Conservation (phyloP, 53 echinoderm and acorn worm genomes). For the Echinometra lucunter region DNA sequence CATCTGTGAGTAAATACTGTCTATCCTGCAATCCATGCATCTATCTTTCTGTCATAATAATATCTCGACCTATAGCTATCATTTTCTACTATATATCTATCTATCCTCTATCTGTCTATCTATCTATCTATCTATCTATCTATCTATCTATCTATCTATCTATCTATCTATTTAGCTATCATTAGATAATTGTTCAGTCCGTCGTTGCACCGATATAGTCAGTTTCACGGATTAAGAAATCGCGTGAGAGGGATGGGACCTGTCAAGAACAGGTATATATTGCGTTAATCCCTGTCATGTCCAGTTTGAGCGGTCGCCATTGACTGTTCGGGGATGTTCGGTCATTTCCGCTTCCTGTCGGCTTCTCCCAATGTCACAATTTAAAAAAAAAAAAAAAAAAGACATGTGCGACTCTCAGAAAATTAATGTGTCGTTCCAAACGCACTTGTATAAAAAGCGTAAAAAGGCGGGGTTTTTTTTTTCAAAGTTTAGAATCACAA, state of each 20-base stretch:
- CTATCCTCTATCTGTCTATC: neutral
- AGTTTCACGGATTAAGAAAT: neutral
- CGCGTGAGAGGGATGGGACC: neutral
- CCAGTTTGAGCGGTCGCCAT: neutral
- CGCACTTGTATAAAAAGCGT: too few relatives aligned
- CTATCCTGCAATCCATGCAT: too few relatives aligned
- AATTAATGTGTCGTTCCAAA: too few relatives aligned
- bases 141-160: neutral
- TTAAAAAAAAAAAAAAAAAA: too few relatives aligned
- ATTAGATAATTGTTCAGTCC: neutral
- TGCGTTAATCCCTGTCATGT: conserved; percentile 14
- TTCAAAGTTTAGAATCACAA: neutral
- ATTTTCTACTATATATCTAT: neutral
- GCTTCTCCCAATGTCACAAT: neutral
- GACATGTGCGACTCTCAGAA: too few relatives aligned
- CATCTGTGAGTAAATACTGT: too few relatives aligned
- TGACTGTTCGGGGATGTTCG: conserved; percentile 34
- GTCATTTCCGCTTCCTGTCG: conserved; percentile 44
- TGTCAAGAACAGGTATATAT: conserved; percentile 29
- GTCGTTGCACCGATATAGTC: conserved; percentile 6
- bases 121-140: neutral
- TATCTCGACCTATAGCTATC: too few relatives aligned
- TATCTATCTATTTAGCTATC: neutral
- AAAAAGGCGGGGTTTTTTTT: neutral
- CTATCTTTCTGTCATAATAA: neutral